Evolutionary conservation across 2,113 vertebrate species (phyloP), one percentile per base, ranked within the genome.

Genomic region (Pyxicephalus adspersus): DNA sequence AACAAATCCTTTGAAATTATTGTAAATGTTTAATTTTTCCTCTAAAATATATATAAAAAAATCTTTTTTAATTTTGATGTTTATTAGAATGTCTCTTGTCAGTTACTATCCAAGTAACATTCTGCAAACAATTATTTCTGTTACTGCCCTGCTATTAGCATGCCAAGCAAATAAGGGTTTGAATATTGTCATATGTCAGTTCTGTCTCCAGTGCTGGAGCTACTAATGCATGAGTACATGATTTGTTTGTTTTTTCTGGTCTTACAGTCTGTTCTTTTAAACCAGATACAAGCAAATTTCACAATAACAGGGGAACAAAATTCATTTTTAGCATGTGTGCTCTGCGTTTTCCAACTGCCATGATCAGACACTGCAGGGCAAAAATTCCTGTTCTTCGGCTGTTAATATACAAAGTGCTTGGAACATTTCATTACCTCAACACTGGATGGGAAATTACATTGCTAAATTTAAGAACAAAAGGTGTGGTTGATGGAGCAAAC

Each of bases 91-190:
- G 16, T 51, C 11, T 71, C n/a, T n/a, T 25, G 20, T 67, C 67
- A 70, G 31, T 80, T 67, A 68, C 51, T 58, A 58, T 45, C 52
- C 20, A 7, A n/a, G 65, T 58, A 52, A 65, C 28, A 34, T 55
- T 81, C 79, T 74, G 61, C 51, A 81, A 81, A 45, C 51, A 81
- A 81, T 81, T 64, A 65, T 74, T 26, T 8, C 18, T 52, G 19
- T 38, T 20, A 54, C 52, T 52, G 38, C 3, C 45, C 70, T 65
- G 23, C 11, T 26, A 38, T 65, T 65, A 64, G 70, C 34, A 38
- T 64, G 79, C 51, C 51, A 81, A 80, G 66, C 63, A 74, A 81
- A 73, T 64, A 65, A 63, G 61, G 51, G 31, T 19, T 25, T 63
- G 67, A 70, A 58, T 29, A 38, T 68, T 80, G 66, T 80, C 57